A percentile compares a stretch with the other conserved stretches of the same genome.
phyloP scores from a whole-genome alignment of 2,888 invertebrate species.

The Glyphotaelius pellucidus region DNA sequence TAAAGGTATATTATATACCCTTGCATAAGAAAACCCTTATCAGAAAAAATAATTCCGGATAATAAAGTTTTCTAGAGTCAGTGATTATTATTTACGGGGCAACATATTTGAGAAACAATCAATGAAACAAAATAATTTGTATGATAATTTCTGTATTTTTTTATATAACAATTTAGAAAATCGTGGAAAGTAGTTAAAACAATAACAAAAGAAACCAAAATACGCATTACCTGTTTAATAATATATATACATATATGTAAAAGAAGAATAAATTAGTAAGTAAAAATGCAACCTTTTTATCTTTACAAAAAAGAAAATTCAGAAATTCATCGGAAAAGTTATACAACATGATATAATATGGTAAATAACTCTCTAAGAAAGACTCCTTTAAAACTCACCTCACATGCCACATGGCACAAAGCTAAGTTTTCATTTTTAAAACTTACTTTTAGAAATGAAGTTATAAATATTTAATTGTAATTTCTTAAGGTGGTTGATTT shows the following conservation, averaged over 20 bases:
- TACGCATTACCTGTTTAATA: neutral
- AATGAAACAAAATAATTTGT: neutral
- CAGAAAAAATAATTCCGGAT: neutral
- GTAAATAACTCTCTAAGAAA: neutral
- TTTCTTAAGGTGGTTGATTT: no score
- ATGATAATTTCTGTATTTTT: neutral
- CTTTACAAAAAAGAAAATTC: neutral
- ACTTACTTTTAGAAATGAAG: neutral
- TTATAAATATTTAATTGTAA: neutral
- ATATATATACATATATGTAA: neutral
- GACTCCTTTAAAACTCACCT: no score
- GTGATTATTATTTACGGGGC: neutral
- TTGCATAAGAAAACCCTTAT: neutral
- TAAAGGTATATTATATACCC: neutral
- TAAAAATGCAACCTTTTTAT: neutral
- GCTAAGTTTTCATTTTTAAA: neutral
- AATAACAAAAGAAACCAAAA: neutral
- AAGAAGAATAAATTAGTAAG: neutral
- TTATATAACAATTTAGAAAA: conserved; percentile 2
- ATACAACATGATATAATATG: neutral
- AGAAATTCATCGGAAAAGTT: neutral
- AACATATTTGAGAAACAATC: neutral
- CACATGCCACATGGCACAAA: neutral
- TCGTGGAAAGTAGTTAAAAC: conserved; percentile 2
- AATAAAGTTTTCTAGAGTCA: neutral